Evolutionary conservation across 1,140 invertebrate species (phyloP), one percentile per base, ranked within the genome.

Genomic region (Trachymyrmex cornetzi): DNA sequence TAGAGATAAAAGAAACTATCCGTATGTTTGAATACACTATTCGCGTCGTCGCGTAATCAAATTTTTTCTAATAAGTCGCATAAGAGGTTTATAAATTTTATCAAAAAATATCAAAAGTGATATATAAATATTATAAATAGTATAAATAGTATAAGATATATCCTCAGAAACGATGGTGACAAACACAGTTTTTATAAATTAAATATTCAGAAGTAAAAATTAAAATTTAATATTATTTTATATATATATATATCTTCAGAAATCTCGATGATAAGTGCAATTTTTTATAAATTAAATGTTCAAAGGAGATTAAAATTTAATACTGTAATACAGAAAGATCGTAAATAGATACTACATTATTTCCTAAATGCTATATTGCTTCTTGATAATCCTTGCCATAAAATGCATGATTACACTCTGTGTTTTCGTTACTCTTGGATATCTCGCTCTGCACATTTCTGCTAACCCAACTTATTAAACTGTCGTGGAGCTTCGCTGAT

Each of bases 1-100:
- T 22, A 50, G n/a, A 75, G 69, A 75, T 84, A 84, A 61, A 75
- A 75, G 55, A 61, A 82, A 75, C 69, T 30, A 63, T 84, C 3
- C 55, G 24, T 71, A 81, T 22, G 12, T 59, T 48, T 82, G 12
- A 82, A 74, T 59, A 24, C 34, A 22, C 53, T 59, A 34, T 57
- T 16, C 67, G 12, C 3, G 34, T 72, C 79, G 19, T 71, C 50
- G 34, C 12, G 38, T 44, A 16, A 82, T 59, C 24, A 48, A 24
- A 69, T 55, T 72, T 2, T n/a, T 50, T 16, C 14, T 16, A 50
- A 27, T 59, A 59, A 71, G 50, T 27, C 24, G 14, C 16, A 80
- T 16, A 50, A 50, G 14, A 16, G 2, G 2, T 80, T 16, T 3
- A 3, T 34, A 16, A 11, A 6, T 79, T 50, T 79, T 50, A 66